A percentile compares a stretch with the other conserved stretches of the same genome.
These are phyloP conservation scores for Linurgus olivaceus DNA, from an alignment of 2,797 vertebrate genomes.

Conservation along the genomic window DNA sequence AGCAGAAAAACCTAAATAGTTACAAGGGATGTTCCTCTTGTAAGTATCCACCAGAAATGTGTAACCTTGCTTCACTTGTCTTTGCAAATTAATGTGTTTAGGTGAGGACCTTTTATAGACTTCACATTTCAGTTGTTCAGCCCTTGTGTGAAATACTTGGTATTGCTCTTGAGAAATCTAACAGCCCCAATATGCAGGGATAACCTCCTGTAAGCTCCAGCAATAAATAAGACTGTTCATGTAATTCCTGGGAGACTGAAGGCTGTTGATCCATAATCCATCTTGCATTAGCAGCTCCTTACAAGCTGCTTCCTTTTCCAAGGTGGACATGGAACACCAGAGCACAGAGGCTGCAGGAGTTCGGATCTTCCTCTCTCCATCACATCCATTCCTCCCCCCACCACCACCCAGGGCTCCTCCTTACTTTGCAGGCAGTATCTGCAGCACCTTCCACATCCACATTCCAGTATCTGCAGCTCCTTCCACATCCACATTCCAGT, in stretches of 20 bases:
- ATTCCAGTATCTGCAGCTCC: background rate
- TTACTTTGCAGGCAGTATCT: background rate
- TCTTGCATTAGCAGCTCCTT: background rate
- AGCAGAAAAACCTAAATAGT: background rate
- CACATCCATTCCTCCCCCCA: background rate
- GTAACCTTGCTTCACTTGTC: background rate
- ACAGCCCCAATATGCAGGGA: accelerated
- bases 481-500: background rate
- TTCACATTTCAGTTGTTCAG: background rate
- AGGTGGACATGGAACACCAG: background rate
- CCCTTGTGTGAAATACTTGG: background rate
- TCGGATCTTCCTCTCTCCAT: background rate
- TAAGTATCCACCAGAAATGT: background rate
- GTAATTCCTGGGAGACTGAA: background rate
- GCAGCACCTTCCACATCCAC: background rate
- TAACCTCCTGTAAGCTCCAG: background rate
- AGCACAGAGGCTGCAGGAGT: background rate
- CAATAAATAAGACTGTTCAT: background rate
- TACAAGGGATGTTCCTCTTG: background rate
- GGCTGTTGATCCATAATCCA: background rate
- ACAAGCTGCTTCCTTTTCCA: background rate
- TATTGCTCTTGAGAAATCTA: background rate
- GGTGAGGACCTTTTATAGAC: background rate
- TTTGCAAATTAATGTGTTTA: background rate
- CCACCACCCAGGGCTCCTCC: background rate